These are phyloP conservation scores for Zaprionus lineosus DNA, from an alignment of 2,888 invertebrate species.

Conservation along the genomic window DNA sequence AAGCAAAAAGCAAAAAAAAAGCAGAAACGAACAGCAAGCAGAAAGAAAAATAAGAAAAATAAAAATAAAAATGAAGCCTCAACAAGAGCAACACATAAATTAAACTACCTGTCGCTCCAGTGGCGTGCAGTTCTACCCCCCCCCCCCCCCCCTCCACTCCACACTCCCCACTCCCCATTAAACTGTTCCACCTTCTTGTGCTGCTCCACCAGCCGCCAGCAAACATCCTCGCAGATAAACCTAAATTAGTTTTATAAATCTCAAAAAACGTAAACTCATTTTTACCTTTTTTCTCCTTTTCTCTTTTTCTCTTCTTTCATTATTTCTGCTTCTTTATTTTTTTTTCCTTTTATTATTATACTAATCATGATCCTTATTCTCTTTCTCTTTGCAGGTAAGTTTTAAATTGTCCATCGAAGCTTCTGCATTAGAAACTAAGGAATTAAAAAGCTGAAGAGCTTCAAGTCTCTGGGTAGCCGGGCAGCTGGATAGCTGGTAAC, in stretches of 20 bases:
- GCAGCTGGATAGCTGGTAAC: too few species aligned
- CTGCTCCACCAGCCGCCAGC: too few species aligned
- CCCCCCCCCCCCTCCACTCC: not conserved
- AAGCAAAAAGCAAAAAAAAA: conserved; percentile 37
- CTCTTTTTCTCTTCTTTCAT: conserved; percentile 31
- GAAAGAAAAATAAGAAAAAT: conserved; percentile 23
- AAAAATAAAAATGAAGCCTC: conserved; percentile 18
- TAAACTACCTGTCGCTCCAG: conserved; percentile 79
- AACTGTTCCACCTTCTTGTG: too few species aligned
- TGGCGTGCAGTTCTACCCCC: conserved; percentile 30
- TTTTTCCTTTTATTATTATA: too few species aligned
- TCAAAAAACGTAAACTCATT: conserved; percentile 52
- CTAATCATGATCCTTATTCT: conserved; percentile 53
- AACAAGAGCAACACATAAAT: conserved; percentile 71
- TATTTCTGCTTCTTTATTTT: conserved; percentile 36
- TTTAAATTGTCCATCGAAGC: too few species aligned
- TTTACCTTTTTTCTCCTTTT: conserved; percentile 37
- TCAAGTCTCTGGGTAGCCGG: too few species aligned
- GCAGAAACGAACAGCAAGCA: conserved; percentile 32
- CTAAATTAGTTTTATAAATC: conserved; percentile 58
- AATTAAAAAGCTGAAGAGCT: too few species aligned
- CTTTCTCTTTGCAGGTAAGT: conserved; percentile 69
- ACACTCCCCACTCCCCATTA: not conserved
- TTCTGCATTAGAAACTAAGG: too few species aligned
- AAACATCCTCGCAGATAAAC: conserved; percentile 37